Conservation (phyloP, 2,113 vertebrate species). For the Mirounga angustirostris region DNA sequence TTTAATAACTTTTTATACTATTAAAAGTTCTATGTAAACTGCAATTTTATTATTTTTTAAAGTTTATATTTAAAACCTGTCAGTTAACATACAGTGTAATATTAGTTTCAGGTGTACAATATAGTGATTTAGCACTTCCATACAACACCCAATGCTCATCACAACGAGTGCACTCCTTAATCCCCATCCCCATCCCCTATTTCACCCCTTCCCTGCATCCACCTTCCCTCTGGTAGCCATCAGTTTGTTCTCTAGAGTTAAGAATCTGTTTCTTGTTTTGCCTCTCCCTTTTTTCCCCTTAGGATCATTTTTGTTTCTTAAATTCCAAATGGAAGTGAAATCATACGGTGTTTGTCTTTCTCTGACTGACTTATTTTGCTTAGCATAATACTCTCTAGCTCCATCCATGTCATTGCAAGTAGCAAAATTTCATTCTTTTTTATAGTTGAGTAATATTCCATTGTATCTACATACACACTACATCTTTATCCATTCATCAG, state of each 20-base stretch:
- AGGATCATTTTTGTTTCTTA: not conserved
- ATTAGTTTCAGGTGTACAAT: not conserved
- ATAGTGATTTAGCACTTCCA: not conserved
- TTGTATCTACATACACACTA: not conserved
- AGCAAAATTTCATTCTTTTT: not conserved
- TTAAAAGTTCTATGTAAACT: not conserved
- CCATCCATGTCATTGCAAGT: not conserved
- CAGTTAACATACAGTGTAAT: not conserved
- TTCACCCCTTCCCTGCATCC: not conserved
- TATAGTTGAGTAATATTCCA: not conserved
- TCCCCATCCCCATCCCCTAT: not conserved
- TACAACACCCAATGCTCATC: not conserved
- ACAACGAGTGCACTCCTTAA: not conserved
- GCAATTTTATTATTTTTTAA: not conserved
- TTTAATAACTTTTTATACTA: not conserved
- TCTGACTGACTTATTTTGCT: not conserved
- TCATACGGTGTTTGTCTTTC: not conserved
- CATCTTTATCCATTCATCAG: not conserved
- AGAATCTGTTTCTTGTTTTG: not conserved
- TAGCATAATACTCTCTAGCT: not conserved
- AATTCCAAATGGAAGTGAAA: not conserved
- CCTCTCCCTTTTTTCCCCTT: not conserved
- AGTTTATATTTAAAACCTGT: not conserved
- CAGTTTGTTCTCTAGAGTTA: not conserved
- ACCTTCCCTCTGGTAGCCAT: not conserved